Evolutionary conservation across 2,888 invertebrate genomes (phyloP), one percentile per base, ranked within the genome.

Genomic region (Enchytraeus crypticus): DNA sequence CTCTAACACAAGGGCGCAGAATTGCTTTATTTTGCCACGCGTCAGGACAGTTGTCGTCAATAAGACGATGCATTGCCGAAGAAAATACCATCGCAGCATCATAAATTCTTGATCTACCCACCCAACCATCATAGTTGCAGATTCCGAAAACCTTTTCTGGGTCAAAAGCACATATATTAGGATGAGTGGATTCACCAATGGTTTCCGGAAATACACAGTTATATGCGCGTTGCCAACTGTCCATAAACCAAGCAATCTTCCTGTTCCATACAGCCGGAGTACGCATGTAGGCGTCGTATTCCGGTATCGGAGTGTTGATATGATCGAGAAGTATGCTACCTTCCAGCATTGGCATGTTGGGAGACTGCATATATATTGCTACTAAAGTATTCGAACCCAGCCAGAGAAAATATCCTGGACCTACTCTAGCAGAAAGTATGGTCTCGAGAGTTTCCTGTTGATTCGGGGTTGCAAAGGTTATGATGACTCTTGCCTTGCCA

Each of bases 81-180:
- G 72, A 72, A 38, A 69, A 67, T 1, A 70, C 70, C 54, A 68
- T 67, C 1, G 72, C 70, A 21, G 68, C 69, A 51, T 74, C 74
- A 14, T 71, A 69, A 21, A 64, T 63, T 32, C 60, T 56, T 8
- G 60, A 62, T 1, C 23, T 46, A 4, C 23, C 33, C 5, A 51
- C 5, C 47, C 26, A 46, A 26, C n/a, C n/a, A n/a, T n/a, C n/a
- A 34, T 11, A 21, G 38, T 55, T 2, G n/a, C 49, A 53, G 5
- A 53, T 5, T 11, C 5, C 5, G 5, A 14, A 8, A 11, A 29
- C 4, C 14, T 26, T 11, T 8, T 47, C 8, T 23, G 18, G 14
- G 21, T 23, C 23, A 23, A 47, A 47, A 23, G 8, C 18, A 47
- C 49, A 47, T 18, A 8, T 23, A 18, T 23, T 23, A 18, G 11